phyloP scores from a whole-genome alignment of 2,113 vertebrate genomes.

The Notechis scutatus region DNA sequence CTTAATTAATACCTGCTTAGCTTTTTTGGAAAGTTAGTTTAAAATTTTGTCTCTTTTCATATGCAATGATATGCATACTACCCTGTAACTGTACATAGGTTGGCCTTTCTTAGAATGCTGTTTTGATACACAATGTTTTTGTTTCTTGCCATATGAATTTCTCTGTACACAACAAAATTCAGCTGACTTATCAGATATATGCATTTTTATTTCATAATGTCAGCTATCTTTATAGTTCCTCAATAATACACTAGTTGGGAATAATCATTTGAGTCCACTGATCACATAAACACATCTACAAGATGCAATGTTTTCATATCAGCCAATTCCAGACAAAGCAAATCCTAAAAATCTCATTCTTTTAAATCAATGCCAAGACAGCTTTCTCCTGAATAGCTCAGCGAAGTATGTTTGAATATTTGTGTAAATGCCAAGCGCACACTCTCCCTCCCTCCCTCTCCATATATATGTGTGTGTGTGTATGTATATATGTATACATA shows the following conservation, averaged over 20 bases:
- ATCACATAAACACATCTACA: conserved; percentile 49
- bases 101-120: background rate
- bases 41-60: background rate
- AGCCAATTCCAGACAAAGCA: conserved; percentile 55
- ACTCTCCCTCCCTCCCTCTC: too few relatives aligned
- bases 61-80: background rate
- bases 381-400: conserved; percentile 63
- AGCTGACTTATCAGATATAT: conserved; percentile 46
- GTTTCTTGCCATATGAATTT: background rate
- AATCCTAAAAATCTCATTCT: conserved; percentile 58
- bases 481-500: too few relatives aligned
- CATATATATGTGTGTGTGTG: too few relatives aligned
- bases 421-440: conserved; percentile 33
- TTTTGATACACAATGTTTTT: conserved; percentile 36
- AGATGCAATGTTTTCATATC: conserved; percentile 49
- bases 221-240: conserved; percentile 36
- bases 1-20: background rate
- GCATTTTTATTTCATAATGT: conserved; percentile 49
- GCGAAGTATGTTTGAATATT: conserved; percentile 57
- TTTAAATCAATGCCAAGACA: conserved; percentile 59
- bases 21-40: background rate
- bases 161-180: conserved; percentile 39
- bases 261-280: conserved; percentile 29
- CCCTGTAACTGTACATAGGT: background rate
- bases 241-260: conserved; percentile 50